Base-by-base conservation (phyloP, 2,797 vertebrate species). In the Danio choprae region DNA sequence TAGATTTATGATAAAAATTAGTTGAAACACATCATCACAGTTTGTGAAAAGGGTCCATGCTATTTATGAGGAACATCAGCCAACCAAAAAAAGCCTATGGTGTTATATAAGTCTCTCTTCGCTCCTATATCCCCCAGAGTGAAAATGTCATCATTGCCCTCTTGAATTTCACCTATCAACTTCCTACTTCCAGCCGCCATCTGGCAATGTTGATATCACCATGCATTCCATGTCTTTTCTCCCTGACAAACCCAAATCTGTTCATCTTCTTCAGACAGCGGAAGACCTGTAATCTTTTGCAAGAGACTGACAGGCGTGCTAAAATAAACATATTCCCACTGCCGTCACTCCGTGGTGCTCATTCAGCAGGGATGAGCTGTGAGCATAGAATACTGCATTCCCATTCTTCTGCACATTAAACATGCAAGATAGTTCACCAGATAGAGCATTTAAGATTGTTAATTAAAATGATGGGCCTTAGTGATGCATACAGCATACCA, bases 131-230 rank as follows among this genome's bases (percentile, higher is more conserved):
- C 74, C 68, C 60, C 38, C 43, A 73, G 72, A 77, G 67, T 73
- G 43, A 69, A 83, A 76, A 77, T 83, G 82, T 85, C 81, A 83
- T 87, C 82, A 76, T 82, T 88, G 85, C 74, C 62, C 83, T 76
- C 81, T 83, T 50, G 0, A 84, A 79, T 86, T 82, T 75, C 81
- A 87, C 89, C 89, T 90, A 89, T 91, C 91, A 89, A 88, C 79
- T 43, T 40, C 18, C 79, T 79, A 77, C 86, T 89, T 87, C 88
- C 86, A 88, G 86, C 76, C 85, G 36, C 87, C 89, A 89, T 89
- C 91, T 92, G 91, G 89, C 62, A 44, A 36, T 72, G 86, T 86
- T 90, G 91, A 92, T 92, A 92, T 77, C 78, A 51, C 75, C 38
- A 65, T 2, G 44, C 36, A 29, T 78, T 65, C 63, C 72, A 80